Base-by-base conservation (phyloP, 2,113 vertebrate species). In the Cathartes aura region DNA sequence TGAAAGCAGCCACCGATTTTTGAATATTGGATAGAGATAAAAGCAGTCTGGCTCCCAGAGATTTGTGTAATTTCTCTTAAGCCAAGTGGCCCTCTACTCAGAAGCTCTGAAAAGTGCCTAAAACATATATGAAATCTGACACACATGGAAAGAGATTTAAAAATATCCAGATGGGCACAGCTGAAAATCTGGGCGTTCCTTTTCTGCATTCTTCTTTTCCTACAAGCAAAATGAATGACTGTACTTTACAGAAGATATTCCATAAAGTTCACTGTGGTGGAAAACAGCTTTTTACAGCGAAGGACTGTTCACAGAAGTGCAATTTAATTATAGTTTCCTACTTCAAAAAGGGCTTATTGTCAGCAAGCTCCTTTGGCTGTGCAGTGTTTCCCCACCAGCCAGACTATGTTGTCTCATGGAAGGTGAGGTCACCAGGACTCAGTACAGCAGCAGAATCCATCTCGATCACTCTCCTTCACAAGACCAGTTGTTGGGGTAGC, bases 61-160 rank as follows among this genome's bases (percentile, higher is more conserved):
- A 22, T 56, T 74, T 71, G 5, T 30, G 34, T 62, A 84, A 30
- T 1, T 67, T 11, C 50, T 58, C n/a, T 72, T 66, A 60, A 68
- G 12, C 7, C 5, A 1, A 79, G 12, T 22, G 26, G 1, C 5
- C 10, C 12, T 80, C 23, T 80, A 38, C 11, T 53, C 42, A 62
- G n/a, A 87, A 90, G 12, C n/a, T 78, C 38, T 59, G 29, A 82
- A 93, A 86, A 66, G 9, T 42, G 6, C 23, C 4, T 56, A 52
- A 55, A 89, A 48, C 2, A 24, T 17, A 5, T 12, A 20, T 60
- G 27, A 82, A 72, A 68, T 63, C 5, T 12, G 47, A 4, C 32
- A 56, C 12, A 38, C 5, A 23, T 0, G 0, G 26, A 64, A 36
- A 58, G 14, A 89, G 18, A 19, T 47, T 60, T n/a, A 0, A 75